These are phyloP conservation scores for Theristicus caerulescens DNA, from an alignment of 2,113 vertebrate species.

Conservation along the genomic window DNA sequence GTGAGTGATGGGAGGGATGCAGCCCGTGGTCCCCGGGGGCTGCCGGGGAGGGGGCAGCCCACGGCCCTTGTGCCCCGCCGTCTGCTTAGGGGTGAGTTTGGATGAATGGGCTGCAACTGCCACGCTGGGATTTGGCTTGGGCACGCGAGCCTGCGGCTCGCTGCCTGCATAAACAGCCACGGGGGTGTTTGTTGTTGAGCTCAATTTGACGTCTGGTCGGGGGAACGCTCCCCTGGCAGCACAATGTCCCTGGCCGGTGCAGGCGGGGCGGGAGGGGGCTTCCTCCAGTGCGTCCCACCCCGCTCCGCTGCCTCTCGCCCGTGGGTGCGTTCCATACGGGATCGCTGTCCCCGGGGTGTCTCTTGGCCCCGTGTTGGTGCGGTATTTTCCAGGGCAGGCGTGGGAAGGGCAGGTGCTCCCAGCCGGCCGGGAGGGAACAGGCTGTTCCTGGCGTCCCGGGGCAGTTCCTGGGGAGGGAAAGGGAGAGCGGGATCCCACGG, in stretches of 20 bases:
- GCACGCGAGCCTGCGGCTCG: neutral
- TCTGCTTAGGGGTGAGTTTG: neutral
- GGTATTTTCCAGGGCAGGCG: conserved; percentile 9
- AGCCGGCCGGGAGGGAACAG: conserved; percentile 39
- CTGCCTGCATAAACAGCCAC: neutral
- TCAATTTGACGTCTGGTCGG: neutral
- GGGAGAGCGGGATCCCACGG: conserved; percentile 51
- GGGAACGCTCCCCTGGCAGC: neutral
- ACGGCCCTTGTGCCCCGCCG: accelerated
- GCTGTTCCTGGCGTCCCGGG: neutral
- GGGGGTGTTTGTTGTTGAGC: neutral
- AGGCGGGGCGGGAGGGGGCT: neutral
- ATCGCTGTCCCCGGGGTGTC: neutral
- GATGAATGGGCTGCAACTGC: neutral
- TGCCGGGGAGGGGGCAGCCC: neutral
- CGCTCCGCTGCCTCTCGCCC: neutral
- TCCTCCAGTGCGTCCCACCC: neutral
- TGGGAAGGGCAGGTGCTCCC: conserved; percentile 57
- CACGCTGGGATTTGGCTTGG: neutral
- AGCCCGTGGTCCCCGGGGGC: accelerated
- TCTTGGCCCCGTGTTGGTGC: neutral
- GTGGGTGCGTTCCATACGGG: accelerated
- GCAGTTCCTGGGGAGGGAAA: conserved; percentile 61
- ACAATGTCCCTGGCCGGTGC: neutral
- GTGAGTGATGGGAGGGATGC: neutral